Conservation (phyloP, 2,113 vertebrate genomes). For the Notechis scutatus region DNA sequence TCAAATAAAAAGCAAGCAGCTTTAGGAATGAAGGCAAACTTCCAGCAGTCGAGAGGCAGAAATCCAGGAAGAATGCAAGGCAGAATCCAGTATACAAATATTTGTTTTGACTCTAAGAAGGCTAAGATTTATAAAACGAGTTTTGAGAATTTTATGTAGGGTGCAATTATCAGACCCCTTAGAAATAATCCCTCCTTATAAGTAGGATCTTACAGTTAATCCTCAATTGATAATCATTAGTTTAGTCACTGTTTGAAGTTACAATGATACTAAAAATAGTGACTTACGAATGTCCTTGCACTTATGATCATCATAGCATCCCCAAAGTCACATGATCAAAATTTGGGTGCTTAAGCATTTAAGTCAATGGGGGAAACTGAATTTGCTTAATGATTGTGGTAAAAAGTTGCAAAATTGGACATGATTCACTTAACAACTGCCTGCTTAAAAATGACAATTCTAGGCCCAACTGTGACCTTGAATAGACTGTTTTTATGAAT, state of each 20-base stretch:
- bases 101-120: not conserved
- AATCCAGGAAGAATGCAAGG: not conserved
- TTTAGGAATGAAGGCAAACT: not conserved
- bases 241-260: not conserved
- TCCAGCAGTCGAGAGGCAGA: not conserved
- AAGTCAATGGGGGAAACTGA: not conserved
- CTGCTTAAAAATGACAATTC: not conserved
- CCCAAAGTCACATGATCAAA: not conserved
- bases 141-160: not conserved
- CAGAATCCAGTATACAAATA: not conserved
- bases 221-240: not conserved
- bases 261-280: not conserved
- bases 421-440: not conserved
- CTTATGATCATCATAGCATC: not conserved
- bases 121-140: not conserved
- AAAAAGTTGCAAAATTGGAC: not conserved
- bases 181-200: not conserved
- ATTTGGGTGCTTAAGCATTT: not conserved
- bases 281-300: not conserved
- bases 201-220: not conserved
- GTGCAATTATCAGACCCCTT: not conserved
- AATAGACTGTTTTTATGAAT: not conserved
- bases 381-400: not conserved
- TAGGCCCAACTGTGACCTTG: not conserved
- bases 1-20: not conserved